phyloP scores from a whole-genome alignment of 2,113 vertebrate species.

The mouse (Mus musculus) region GRCm39 chr1:155123001-155123500 shows the following conservation, averaged over 20 bases:
- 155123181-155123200: not conserved
- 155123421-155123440: not conserved
- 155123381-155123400: conserved; percentile 32
- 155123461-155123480: not conserved
- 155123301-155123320: conserved; percentile 38
- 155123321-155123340: too few relatives aligned
- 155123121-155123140: not conserved
- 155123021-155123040: not conserved
- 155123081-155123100: not conserved
- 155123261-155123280: conserved; percentile 76
- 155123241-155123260: not conserved
- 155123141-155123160: too few relatives aligned
- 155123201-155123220: not conserved
- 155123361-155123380: conserved; percentile 32
- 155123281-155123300: conserved; percentile 62
- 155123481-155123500: too few relatives aligned
- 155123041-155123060: not conserved
- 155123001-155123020: not conserved
- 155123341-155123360: conserved; percentile 1
- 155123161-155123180: not conserved
- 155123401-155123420: not conserved
- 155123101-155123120: not conserved
- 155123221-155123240: not conserved
- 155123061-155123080: not conserved
- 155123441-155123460: not conserved